Evolutionary conservation across 2,888 invertebrate genomes (phyloP).

Genomic region (Watsonalla cultraria): DNA sequence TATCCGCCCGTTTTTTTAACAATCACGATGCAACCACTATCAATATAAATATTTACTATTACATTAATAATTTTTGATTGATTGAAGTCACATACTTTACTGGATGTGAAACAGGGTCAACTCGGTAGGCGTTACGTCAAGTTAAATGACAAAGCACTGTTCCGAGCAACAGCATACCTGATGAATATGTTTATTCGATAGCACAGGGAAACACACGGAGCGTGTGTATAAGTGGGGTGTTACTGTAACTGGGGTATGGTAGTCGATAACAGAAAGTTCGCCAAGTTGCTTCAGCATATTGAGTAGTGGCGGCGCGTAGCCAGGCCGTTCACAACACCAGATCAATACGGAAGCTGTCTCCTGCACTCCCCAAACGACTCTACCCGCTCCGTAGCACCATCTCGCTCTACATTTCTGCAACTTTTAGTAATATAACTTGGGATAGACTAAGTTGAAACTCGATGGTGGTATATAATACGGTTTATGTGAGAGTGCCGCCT

Average conservation of each 20-base stretch:
- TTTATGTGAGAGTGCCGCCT: background rate
- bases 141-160: background rate
- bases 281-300: constrained; percentile 42
- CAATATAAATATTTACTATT: no score
- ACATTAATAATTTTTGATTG: no score
- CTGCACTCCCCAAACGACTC: constrained; percentile 37
- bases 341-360: constrained; percentile 67
- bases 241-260: constrained; percentile 8
- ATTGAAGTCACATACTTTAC: no score
- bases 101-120: no score
- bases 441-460: background rate
- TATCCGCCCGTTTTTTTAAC: no score
- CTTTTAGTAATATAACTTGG: background rate
- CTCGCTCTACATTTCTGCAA: constrained; percentile 19
- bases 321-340: constrained; percentile 46
- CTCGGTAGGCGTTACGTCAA: no score
- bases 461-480: background rate
- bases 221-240: background rate
- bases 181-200: background rate
- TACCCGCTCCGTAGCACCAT: constrained; percentile 25
- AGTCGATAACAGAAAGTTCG: constrained; percentile 27
- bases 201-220: background rate
- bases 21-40: no score
- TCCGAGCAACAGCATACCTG: no score
- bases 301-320: constrained; percentile 39